phyloP scores from a whole-genome alignment of 2,888 invertebrate species.

The Pristionchus exspectatus region DNA sequence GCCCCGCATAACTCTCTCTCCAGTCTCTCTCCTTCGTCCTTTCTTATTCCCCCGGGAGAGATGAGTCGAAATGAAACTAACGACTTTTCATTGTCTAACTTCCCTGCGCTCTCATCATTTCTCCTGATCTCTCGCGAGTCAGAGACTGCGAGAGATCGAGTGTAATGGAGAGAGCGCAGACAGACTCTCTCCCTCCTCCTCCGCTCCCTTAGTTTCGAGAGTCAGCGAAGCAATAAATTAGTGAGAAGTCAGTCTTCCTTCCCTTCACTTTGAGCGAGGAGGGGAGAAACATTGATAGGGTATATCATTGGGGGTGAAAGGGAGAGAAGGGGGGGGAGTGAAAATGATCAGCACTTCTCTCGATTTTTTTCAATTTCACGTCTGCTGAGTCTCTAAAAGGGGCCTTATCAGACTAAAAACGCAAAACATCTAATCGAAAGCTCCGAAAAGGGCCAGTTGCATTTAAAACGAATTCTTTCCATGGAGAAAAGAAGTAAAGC shows the following conservation, averaged over 20 bases:
- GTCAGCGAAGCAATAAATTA: constrained; percentile 34
- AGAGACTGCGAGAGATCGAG: neutral
- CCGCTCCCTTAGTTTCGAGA: neutral
- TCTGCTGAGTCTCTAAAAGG: too few relatives aligned
- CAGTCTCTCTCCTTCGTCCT: neutral
- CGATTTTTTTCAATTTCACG: too few relatives aligned
- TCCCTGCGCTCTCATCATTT: neutral
- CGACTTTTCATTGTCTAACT: constrained; percentile 49
- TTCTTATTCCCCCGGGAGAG: constrained; percentile 18
- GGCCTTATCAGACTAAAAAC: too few relatives aligned
- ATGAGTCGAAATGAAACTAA: constrained; percentile 53
- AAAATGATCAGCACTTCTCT: neutral
- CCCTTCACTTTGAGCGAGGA: neutral
- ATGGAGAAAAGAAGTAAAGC: neutral
- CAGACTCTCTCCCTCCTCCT: neutral
- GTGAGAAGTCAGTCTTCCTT: constrained; percentile 12
- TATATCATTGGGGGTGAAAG: neutral
- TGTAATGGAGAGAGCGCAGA: constrained; percentile 1
- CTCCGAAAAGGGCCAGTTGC: neutral
- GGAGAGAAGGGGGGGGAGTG: too few relatives aligned
- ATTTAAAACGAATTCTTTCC: neutral
- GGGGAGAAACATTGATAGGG: neutral
- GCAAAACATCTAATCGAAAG: neutral
- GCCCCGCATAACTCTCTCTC: neutral
- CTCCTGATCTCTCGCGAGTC: neutral